These are phyloP conservation scores for Toxotes lorentzi DNA, from an alignment of 2,797 vertebrate species.

Conservation along the genomic window DNA sequence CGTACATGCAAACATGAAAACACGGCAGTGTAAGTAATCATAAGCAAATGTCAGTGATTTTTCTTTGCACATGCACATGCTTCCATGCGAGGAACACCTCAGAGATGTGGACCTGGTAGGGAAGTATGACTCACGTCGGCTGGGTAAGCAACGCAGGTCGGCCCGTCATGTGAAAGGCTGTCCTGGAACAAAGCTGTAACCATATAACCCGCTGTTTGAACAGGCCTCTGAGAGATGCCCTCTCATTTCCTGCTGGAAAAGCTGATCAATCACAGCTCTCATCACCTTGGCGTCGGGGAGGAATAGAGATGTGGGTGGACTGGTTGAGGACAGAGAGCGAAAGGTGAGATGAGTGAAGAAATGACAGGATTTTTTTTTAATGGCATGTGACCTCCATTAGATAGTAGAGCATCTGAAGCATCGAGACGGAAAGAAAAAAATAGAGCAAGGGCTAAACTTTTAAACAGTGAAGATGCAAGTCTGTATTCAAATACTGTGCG, in stretches of 20 bases:
- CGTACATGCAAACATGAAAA: neutral
- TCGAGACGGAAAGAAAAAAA: neutral
- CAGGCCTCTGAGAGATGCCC: conserved; percentile 79
- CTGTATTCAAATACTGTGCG: neutral
- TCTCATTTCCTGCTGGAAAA: conserved; percentile 82
- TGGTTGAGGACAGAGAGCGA: conserved; percentile 11
- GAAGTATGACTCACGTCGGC: conserved; percentile 74
- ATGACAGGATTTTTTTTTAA: conserved; percentile 19
- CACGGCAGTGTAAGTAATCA: neutral
- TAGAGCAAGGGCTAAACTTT: neutral
- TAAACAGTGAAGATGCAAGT: neutral
- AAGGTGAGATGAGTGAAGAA: conserved; percentile 53
- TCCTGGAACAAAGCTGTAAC: conserved; percentile 82
- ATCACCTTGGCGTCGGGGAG: conserved; percentile 53
- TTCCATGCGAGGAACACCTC: conserved; percentile 38
- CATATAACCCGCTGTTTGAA: conserved; percentile 71
- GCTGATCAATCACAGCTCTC: conserved; percentile 79
- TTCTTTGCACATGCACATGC: conserved; percentile 19
- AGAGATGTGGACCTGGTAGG: conserved; percentile 46
- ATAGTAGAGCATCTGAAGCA: neutral
- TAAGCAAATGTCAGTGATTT: neutral
- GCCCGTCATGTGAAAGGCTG: conserved; percentile 61
- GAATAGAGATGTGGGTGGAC: conserved; percentile 46
- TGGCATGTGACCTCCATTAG: neutral
- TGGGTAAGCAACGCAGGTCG: conserved; percentile 40